phyloP scores from a whole-genome alignment of 2,888 invertebrate genomes.

The Odontocolon sp. region DNA sequence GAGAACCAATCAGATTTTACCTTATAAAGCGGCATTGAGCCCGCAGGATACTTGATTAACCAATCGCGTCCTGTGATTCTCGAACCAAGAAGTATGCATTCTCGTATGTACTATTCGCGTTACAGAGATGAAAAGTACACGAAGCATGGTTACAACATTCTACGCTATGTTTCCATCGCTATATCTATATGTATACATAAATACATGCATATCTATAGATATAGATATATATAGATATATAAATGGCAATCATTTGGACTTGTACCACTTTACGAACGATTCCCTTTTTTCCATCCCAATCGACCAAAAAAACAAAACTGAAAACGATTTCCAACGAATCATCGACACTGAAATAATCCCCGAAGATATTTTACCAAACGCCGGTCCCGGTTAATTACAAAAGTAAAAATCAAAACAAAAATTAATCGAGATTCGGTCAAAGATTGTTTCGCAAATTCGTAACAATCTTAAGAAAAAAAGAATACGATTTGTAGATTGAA shows the following conservation, averaged over 20 bases:
- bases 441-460: no score
- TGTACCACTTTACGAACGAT: constrained; percentile 4
- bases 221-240: background rate
- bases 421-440: no score
- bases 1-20: constrained; percentile 80
- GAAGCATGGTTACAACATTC: constrained; percentile 44
- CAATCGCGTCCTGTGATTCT: constrained; percentile 78
- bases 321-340: background rate
- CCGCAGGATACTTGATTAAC: constrained; percentile 80
- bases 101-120: constrained; percentile 18
- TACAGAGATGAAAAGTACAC: constrained; percentile 13
- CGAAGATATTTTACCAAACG: no score
- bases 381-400: no score
- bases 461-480: no score
- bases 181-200: background rate
- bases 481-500: no score
- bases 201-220: background rate
- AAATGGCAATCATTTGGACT: constrained; percentile 12
- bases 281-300: background rate
- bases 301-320: background rate
- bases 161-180: constrained; percentile 16
- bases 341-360: no score
- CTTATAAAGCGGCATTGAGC: constrained; percentile 78
- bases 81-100: constrained; percentile 46
- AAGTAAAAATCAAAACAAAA: no score